Evolutionary conservation across 92 coral and sea anemone species (phyloP), one percentile per base, ranked within the genome.

Genomic region (Paragorgia papillata): DNA sequence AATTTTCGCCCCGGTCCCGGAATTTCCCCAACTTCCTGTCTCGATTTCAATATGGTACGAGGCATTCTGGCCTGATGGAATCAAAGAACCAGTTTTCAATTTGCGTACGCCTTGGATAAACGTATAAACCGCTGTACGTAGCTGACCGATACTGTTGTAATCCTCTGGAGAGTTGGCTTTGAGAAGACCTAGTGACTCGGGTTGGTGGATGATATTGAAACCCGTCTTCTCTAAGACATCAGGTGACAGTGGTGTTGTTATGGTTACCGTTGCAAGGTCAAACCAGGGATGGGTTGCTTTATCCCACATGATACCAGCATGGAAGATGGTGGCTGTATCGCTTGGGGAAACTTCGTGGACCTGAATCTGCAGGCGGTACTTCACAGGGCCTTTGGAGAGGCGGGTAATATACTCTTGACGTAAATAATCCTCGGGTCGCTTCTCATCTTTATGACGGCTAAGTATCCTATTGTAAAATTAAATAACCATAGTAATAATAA

Each of bases 141-240:
- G 75, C 22, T 85, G 75, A 0, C 75, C 66, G 15, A 90, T 65
- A 31, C 90, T 91, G 30, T 75, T 88, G 76, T 80, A 85, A 70
- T 94, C 94, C 53, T 91, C 62, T 15, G 86, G 83, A 29, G 95
- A 76, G 65, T 81, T 82, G 1, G 97, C 88, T 17, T 86, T 88
- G 15, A 94, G 44, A 12, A 69, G 29, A 15, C 75, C 74, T 9
- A 87, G 79, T 9, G 84, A 79, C 2, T 51, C 78, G 0, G 95
- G 89, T 8, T 55, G 55, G 56, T 85, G 82, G 20, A 71, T 90
- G 21, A 85, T 43, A 21, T 86, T 89, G 60, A 56, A 87, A 30
- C 50, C 50, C 0, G 90, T 75, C 44, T 82, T 66, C 75, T 90
- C 96, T 0, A 62, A 66, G 34, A 85, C 92, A 74, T 91, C 85